A percentile compares a stretch with the other conserved stretches of the same genome.
These are phyloP conservation scores for Benitochromis conjunctus DNA, from an alignment of 2,113 vertebrate species.

Conservation along the genomic window DNA sequence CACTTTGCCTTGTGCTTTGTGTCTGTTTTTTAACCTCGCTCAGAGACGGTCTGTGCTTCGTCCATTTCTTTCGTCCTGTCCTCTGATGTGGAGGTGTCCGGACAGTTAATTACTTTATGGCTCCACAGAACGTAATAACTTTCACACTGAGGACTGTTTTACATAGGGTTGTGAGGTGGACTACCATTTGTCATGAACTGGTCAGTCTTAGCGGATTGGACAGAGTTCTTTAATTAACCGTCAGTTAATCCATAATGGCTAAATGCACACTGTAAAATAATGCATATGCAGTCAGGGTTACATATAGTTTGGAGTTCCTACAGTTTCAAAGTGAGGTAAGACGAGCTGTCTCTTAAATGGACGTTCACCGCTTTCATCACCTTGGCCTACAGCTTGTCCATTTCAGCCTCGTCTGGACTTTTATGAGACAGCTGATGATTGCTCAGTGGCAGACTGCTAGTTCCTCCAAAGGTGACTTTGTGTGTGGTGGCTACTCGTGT, in stretches of 20 bases:
- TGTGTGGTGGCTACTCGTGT: background rate
- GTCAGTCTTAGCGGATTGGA: background rate
- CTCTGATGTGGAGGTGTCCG: background rate
- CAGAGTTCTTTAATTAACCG: background rate
- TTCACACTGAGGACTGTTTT: conserved; percentile 12
- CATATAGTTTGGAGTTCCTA: background rate
- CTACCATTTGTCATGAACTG: background rate
- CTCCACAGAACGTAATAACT: background rate
- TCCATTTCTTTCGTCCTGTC: background rate
- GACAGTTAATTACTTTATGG: conserved; percentile 13
- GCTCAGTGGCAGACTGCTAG: background rate
- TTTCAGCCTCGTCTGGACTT: conserved; percentile 1
- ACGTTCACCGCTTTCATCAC: conserved; percentile 30
- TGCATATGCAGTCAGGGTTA: background rate
- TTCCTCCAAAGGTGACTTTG: conserved; percentile 1
- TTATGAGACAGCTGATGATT: conserved; percentile 45
- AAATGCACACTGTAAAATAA: background rate
- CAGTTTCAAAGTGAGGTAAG: background rate
- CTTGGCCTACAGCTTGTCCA: background rate
- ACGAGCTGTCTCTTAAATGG: background rate
- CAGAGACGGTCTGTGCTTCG: background rate
- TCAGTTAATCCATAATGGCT: background rate
- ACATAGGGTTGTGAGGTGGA: background rate
- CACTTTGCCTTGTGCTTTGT: background rate
- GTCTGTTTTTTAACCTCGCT: background rate